Percentiles rank a stretch among this genome's conserved stretches.
Conservation (phyloP, 2,797 vertebrate genomes). For the Gymnoscopelus braueri region DNA sequence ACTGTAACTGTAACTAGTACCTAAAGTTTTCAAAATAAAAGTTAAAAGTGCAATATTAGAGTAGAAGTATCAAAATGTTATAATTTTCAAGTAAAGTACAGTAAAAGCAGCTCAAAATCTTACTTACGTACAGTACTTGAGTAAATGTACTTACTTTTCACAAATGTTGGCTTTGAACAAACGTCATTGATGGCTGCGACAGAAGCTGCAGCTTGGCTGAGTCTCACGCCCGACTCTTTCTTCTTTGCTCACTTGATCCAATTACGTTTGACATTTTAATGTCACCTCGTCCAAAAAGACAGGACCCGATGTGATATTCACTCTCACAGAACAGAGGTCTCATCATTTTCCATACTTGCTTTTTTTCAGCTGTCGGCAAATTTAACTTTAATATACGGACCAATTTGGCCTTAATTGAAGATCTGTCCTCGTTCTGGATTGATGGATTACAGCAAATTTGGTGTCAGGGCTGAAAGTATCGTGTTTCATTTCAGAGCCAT, state of each 20-base stretch:
- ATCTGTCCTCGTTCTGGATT: not conserved
- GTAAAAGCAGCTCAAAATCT: too few species aligned
- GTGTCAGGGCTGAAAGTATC: not conserved
- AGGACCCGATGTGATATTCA: not conserved
- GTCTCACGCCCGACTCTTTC: constrained; percentile 6
- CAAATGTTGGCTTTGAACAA: not conserved
- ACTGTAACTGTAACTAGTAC: too few species aligned
- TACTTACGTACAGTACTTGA: too few species aligned
- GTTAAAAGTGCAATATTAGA: too few species aligned
- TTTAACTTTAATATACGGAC: not conserved
- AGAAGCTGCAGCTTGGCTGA: too few species aligned
- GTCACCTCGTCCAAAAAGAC: constrained; percentile 17
- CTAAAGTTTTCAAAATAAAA: too few species aligned
- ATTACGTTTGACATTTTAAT: constrained; percentile 36
- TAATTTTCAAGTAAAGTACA: too few species aligned
- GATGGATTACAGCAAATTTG: not conserved
- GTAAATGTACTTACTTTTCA: too few species aligned
- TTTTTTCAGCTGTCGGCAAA: not conserved
- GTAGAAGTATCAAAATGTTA: too few species aligned
- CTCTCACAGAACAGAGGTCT: constrained; percentile 8
- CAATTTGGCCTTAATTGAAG: not conserved
- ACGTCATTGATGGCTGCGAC: not conserved
- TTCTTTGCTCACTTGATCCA: constrained; percentile 17
- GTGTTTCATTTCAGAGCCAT: not conserved
- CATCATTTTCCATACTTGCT: not conserved